A percentile compares a stretch with the other conserved stretches of the same genome.
phyloP scores from a whole-genome alignment of 2,888 invertebrate genomes.

The Chymomyza caudatula region DNA sequence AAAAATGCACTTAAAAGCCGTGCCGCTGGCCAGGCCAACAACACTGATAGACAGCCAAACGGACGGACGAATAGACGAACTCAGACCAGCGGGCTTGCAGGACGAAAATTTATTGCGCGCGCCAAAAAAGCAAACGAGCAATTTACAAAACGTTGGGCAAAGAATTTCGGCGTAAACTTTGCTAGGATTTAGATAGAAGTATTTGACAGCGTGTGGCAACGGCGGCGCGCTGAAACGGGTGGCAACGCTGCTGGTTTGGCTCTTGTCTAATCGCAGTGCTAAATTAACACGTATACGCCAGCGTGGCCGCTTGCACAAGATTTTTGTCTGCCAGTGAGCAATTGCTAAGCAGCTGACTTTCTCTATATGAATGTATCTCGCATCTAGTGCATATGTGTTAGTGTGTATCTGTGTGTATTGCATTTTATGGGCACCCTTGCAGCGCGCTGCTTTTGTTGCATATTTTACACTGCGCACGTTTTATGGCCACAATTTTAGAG shows the following conservation, averaged over 20 bases:
- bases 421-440: not conserved
- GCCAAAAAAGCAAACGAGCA: constrained; percentile 53
- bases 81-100: too few species aligned
- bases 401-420: not conserved
- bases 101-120: constrained; percentile 53
- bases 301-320: constrained; percentile 52
- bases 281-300: constrained; percentile 68
- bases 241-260: too few species aligned
- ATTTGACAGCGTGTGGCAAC: not conserved
- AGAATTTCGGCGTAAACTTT: constrained; percentile 10
- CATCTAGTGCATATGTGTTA: too few species aligned
- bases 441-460: constrained; percentile 31
- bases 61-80: not conserved
- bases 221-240: not conserved
- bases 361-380: not conserved
- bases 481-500: constrained; percentile 69
- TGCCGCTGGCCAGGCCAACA: not conserved
- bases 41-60: not conserved
- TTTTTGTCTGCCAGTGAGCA: constrained; percentile 42
- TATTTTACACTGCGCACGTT: constrained; percentile 65
- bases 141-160: constrained; percentile 42
- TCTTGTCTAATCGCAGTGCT: constrained; percentile 57
- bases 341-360: constrained; percentile 22
- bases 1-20: constrained; percentile 54
- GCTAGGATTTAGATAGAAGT: not conserved